Conservation (phyloP, 2,113 vertebrate genomes). For the Python bivittatus region DNA sequence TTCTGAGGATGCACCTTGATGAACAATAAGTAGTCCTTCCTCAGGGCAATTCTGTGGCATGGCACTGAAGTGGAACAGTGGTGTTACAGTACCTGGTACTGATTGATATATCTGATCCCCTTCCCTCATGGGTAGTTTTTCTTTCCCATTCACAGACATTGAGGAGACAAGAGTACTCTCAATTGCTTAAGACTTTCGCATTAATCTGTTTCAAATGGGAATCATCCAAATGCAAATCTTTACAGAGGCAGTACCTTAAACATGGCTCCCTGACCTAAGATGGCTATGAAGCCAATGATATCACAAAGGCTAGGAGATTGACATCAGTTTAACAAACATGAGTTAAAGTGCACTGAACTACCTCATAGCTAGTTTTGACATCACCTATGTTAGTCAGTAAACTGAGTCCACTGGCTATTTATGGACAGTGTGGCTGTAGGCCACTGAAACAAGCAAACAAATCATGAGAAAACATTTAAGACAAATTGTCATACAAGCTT, state of each 20-base stretch:
- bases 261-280: neutral
- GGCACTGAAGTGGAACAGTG: rapidly evolving
- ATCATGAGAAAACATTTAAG: neutral
- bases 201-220: neutral
- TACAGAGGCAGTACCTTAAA: neutral
- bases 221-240: neutral
- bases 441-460: neutral
- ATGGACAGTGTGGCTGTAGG: neutral
- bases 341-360: neutral
- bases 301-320: conserved; percentile 16
- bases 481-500: neutral
- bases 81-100: conserved; percentile 13
- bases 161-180: neutral
- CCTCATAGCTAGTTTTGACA: neutral
- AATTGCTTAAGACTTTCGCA: neutral
- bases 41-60: neutral
- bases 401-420: neutral
- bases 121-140: conserved; percentile 11
- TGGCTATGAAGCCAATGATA: neutral
- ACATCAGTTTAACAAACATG: conserved; percentile 8
- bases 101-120: conserved; percentile 5
- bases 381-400: neutral
- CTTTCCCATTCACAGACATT: conserved; percentile 12
- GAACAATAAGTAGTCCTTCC: neutral
- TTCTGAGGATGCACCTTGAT: neutral